phyloP scores from a whole-genome alignment of 2,113 vertebrate species.

The Osmerus mordax region DNA sequence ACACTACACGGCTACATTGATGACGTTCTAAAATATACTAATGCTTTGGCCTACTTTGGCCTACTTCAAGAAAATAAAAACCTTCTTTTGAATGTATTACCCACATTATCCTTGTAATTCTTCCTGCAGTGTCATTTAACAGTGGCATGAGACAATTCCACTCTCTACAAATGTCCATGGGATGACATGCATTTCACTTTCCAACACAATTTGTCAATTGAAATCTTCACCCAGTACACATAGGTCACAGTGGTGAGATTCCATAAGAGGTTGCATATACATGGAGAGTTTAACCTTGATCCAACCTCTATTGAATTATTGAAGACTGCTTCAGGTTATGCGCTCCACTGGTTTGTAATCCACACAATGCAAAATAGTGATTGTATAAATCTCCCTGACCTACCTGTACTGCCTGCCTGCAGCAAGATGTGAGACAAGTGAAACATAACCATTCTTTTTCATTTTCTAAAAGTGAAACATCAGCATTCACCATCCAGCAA shows the following conservation, averaged over 20 bases:
- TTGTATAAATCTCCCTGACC: not conserved
- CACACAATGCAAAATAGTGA: not conserved
- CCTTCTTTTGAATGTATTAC: too few relatives aligned
- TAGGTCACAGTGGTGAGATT: too few relatives aligned
- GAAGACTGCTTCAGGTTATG: constrained; percentile 1
- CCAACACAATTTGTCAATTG: constrained; percentile 4
- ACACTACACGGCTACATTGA: too few relatives aligned
- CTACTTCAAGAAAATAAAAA: too few relatives aligned
- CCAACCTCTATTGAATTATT: not conserved
- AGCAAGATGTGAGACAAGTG: not conserved
- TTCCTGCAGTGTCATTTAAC: too few relatives aligned
- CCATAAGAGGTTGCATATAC: not conserved
- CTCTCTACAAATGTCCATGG: too few relatives aligned
- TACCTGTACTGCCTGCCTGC: not conserved
- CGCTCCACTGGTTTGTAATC: not conserved
- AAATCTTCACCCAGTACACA: too few relatives aligned
- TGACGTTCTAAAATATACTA: too few relatives aligned
- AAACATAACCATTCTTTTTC: not conserved
- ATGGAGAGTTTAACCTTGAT: not conserved
- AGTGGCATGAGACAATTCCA: too few relatives aligned
- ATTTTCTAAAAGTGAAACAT: not conserved
- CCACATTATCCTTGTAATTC: too few relatives aligned
- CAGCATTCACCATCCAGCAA: not conserved
- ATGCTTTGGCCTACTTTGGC: too few relatives aligned
- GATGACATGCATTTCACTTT: not conserved